Base-by-base conservation (phyloP, 1,140 invertebrate genomes). In the Aricia agestis region DNA sequence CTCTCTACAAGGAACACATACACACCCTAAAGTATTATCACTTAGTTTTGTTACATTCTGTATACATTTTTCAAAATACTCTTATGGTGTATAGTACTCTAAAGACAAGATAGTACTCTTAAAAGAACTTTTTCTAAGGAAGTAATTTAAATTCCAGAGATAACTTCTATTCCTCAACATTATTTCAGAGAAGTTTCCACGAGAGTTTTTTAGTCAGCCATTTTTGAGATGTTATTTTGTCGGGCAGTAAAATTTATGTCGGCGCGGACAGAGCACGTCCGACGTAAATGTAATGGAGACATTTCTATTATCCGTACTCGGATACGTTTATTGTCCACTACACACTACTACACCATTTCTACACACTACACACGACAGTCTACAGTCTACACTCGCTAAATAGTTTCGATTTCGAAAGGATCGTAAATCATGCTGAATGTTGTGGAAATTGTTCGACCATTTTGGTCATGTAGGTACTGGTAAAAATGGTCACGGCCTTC, bases 251-350 rank as follows among this genome's bases (percentile, higher is more conserved):
- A 52, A 52, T 52, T 52, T 52, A 52, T 52, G 45, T 11, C 13
- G 45, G 45, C 45, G 13, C 45, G 45, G 45, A 52, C 6, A 4
- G 45, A 52, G 45, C 45, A 52, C 45, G 45, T 52, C 11, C 45
- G 45, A 52, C 45, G 45, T 52, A 52, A 52, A 52, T 52, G 45
- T 52, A 52, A 52, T 52, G 45, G 45, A 52, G 45, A 52, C 45
- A 52, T 52, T 52, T 52, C 45, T 52, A 52, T 52, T 52, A 52
- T 52, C 45, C 45, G 45, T 52, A 52, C 45, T 52, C 45, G 45
- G 45, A 52, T 52, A 52, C 45, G 1, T 52, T 52, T 52, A 52
- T 52, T 52, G 45, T 52, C 45, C 11, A 52, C 45, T 1, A 52
- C 45, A 52, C 45, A 52, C 13, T 52, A 52, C 41, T 42, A 42